phyloP scores from a whole-genome alignment of 2,113 vertebrate genomes.

The Erythrocebus patas region DNA sequence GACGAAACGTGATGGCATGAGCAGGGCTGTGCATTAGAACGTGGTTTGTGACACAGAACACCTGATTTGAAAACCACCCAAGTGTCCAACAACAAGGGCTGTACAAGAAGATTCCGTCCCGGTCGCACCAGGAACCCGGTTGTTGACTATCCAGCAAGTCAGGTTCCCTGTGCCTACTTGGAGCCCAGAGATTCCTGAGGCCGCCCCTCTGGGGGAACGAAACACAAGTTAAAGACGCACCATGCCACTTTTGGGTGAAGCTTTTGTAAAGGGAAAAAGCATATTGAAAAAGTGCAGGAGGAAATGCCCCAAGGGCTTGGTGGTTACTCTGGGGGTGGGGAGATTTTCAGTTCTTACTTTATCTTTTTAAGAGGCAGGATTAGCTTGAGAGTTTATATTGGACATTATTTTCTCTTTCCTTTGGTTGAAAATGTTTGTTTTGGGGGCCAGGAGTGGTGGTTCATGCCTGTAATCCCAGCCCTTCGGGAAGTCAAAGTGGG shows the following conservation, averaged over 20 bases:
- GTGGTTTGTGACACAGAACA: neutral
- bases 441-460: too few species aligned
- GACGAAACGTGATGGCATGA: too few species aligned
- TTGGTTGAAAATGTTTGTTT: too few species aligned
- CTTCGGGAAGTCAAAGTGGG: too few species aligned
- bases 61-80: neutral
- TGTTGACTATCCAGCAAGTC: fast-evolving
- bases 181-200: neutral
- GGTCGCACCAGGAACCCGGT: fast-evolving
- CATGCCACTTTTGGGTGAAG: neutral
- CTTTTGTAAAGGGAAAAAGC: neutral
- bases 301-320: neutral
- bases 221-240: fast-evolving
- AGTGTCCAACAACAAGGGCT: neutral
- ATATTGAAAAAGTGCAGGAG: conserved; percentile 3
- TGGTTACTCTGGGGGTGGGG: neutral
- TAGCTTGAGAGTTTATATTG: neutral
- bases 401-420: neutral
- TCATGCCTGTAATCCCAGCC: too few species aligned
- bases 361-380: neutral
- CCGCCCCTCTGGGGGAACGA: fast-evolving
- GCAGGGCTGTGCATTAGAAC: neutral
- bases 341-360: conserved; percentile 57
- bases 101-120: fast-evolving
- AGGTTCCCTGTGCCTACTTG: fast-evolving